phyloP scores from a whole-genome alignment of 2,113 vertebrate genomes.

The Hemicordylus capensis region DNA sequence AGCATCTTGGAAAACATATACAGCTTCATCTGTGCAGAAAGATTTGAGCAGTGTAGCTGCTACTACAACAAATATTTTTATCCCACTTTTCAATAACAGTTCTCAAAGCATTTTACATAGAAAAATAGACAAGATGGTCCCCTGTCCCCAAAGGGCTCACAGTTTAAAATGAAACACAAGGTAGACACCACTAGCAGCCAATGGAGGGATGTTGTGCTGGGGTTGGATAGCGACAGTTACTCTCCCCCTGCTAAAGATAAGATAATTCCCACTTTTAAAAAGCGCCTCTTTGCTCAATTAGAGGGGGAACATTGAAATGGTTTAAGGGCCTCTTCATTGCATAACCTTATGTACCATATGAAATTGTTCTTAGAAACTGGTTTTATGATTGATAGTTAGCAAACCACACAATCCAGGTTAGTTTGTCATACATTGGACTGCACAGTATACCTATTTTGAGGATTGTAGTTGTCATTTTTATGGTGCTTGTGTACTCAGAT shows the following conservation, averaged over 20 bases:
- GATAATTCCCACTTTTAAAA: too few species aligned
- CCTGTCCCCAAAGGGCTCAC: too few species aligned
- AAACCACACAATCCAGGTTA: background rate
- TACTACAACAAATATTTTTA: too few species aligned
- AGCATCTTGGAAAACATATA: background rate
- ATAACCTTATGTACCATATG: background rate
- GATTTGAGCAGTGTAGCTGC: background rate
- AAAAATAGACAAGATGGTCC: too few species aligned
- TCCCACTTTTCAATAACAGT: too few species aligned
- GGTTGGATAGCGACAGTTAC: too few species aligned
- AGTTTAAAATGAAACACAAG: too few species aligned
- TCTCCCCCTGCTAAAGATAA: too few species aligned
- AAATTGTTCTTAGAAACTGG: background rate
- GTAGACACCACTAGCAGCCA: too few species aligned
- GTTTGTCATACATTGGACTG: background rate
- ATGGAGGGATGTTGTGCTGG: too few species aligned
- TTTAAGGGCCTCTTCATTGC: background rate
- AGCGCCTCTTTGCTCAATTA: too few species aligned
- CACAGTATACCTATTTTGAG: background rate
- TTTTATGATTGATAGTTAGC: background rate
- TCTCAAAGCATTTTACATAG: too few species aligned
- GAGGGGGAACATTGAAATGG: background rate
- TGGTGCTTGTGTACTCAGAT: background rate
- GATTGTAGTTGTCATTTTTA: background rate
- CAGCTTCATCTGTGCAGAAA: background rate